Conservation (phyloP, 2,888 invertebrate genomes). For the Pelosia muscerda region DNA sequence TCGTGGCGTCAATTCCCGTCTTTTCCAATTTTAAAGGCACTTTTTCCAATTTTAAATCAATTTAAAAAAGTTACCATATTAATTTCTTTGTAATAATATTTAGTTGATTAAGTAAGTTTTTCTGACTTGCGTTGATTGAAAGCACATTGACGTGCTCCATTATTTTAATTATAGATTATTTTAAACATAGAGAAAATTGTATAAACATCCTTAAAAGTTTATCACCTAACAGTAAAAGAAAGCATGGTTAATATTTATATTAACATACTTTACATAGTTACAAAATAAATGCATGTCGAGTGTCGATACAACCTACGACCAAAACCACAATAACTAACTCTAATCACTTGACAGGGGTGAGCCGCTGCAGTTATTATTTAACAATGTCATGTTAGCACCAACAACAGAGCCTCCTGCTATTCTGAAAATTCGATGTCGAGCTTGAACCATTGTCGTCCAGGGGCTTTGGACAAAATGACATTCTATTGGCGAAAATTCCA, state of each 20-base stretch:
- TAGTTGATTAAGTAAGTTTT: no score
- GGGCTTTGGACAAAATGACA: no score
- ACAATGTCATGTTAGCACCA: not conserved
- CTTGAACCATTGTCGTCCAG: no score
- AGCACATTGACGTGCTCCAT: not conserved
- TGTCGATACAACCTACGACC: slow-evolving; percentile 35
- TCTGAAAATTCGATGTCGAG: not conserved
- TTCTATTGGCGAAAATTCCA: no score
- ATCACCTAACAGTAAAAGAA: slow-evolving; percentile 43
- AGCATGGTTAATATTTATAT: slow-evolving; percentile 39
- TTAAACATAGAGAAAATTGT: no score
- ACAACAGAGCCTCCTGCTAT: not conserved
- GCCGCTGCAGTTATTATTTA: not conserved
- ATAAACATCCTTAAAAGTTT: not conserved
- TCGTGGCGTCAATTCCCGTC: no score
- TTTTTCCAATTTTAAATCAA: no score
- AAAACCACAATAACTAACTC: slow-evolving; percentile 6
- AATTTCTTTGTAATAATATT: no score
- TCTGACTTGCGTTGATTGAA: not conserved
- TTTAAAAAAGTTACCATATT: no score
- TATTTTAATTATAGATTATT: not conserved
- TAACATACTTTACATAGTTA: slow-evolving; percentile 34
- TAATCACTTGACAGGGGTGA: slow-evolving; percentile 23
- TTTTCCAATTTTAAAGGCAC: no score
- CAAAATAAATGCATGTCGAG: slow-evolving; percentile 71